A percentile compares a stretch with the other conserved stretches of the same genome.
Conservation (phyloP, 2,113 vertebrate species). For the Tonatia bakeri region DNA sequence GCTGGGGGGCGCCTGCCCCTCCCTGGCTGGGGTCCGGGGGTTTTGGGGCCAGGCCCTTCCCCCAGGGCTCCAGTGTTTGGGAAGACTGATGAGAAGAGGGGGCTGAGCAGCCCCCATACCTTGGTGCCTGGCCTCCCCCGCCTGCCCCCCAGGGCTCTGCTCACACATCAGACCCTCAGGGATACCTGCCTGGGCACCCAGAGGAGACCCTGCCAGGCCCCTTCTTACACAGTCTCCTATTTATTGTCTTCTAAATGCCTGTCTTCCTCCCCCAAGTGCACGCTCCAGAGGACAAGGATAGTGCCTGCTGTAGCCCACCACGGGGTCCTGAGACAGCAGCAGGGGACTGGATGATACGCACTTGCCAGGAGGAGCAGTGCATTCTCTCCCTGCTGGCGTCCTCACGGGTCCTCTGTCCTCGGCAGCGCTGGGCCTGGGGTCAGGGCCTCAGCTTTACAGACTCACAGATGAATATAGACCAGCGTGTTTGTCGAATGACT, state of each 20-base stretch:
- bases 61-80: fast-evolving
- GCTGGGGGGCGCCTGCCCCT: fast-evolving
- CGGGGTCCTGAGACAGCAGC: fast-evolving
- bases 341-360: fast-evolving
- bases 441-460: fast-evolving
- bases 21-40: fast-evolving
- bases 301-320: fast-evolving
- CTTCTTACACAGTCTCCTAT: not conserved
- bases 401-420: not conserved
- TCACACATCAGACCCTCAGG: not conserved
- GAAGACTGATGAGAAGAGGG: not conserved
- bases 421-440: not conserved
- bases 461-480: not conserved
- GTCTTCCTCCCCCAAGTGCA: not conserved
- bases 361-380: fast-evolving
- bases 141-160: not conserved
- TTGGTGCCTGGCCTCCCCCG: fast-evolving
- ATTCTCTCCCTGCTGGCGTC: fast-evolving
- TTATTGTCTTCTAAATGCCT: not conserved
- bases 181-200: fast-evolving
- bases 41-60: fast-evolving
- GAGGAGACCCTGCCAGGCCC: too few species aligned
- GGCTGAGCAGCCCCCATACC: not conserved
- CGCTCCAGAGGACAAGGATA: not conserved
- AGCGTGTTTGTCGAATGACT: not conserved